phyloP scores from a whole-genome alignment of 1,140 invertebrate genomes.

The Neodiprion lecontei region DNA sequence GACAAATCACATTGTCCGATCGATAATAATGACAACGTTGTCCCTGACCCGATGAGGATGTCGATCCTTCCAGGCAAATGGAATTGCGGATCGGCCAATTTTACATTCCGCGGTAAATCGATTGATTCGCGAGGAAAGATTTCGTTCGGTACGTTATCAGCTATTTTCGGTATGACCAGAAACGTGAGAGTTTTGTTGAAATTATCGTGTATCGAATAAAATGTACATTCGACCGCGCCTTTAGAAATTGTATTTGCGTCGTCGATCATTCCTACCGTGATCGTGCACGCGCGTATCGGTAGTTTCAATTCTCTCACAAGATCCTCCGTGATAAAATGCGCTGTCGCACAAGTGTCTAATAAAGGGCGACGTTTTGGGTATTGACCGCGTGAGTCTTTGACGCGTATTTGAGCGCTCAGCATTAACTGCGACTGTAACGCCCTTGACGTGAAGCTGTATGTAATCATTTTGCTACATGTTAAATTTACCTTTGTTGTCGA shows the following conservation, averaged over 20 bases:
- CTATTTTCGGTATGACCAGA: not conserved
- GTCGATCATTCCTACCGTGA: constrained; percentile 20
- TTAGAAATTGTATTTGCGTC: constrained; percentile 22
- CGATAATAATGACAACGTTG: not conserved
- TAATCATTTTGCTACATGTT: constrained; percentile 8
- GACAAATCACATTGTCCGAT: not conserved
- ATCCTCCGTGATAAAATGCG: constrained; percentile 27
- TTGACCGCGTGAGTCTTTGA: constrained; percentile 7
- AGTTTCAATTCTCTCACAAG: constrained; percentile 24
- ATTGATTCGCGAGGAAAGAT: too few species aligned
- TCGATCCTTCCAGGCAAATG: not conserved
- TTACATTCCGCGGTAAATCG: not conserved
- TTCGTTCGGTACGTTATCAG: too few species aligned
- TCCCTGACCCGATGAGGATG: not conserved
- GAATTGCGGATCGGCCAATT: constrained; percentile 9
- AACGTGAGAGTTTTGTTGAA: constrained; percentile 26
- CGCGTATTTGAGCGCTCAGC: constrained; percentile 25
- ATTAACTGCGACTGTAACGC: constrained; percentile 22
- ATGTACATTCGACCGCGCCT: constrained; percentile 13
- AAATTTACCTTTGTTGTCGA: constrained; percentile 18
- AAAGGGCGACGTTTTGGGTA: too few species aligned
- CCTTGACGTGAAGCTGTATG: constrained; percentile 20
- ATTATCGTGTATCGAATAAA: constrained; percentile 21
- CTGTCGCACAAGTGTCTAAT: too few species aligned
- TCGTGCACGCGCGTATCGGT: constrained; percentile 13